phyloP scores from a whole-genome alignment of 2,888 invertebrate genomes.

The Brachynemurus nebulosus region DNA sequence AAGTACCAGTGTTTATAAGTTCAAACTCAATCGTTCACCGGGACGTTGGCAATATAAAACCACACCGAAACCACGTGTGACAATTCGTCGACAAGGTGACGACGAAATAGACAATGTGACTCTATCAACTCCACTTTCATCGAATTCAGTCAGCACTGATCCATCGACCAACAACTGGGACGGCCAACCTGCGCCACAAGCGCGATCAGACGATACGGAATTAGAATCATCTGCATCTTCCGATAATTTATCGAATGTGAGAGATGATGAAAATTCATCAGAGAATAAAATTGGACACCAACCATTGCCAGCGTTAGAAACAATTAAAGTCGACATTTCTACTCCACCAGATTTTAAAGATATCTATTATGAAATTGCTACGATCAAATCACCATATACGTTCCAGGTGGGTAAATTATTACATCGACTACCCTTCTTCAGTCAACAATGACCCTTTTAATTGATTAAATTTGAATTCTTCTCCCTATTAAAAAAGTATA shows the following conservation, averaged over 20 bases:
- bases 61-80: conserved; percentile 72
- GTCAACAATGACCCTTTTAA: no score
- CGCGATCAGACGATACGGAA: conserved; percentile 45
- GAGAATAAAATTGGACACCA: conserved; percentile 50
- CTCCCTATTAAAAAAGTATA: no score
- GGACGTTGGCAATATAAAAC: conserved; percentile 88
- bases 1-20: conserved; percentile 57
- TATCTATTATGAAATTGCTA: conserved; percentile 79
- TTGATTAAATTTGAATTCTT: no score
- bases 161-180: conserved; percentile 29
- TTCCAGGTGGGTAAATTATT: conserved; percentile 54
- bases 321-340: conserved; percentile 76
- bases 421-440: no score
- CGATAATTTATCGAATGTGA: conserved; percentile 36
- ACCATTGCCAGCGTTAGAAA: conserved; percentile 52
- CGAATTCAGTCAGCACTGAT: conserved; percentile 15
- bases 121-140: conserved; percentile 12
- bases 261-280: conserved; percentile 45
- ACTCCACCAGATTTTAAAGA: conserved; percentile 76
- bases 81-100: conserved; percentile 54
- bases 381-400: conserved; percentile 77
- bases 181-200: conserved; percentile 38
- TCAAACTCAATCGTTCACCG: conserved; percentile 67
- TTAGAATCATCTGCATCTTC: conserved; percentile 61
- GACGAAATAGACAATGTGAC: conserved; percentile 32